Conservation (phyloP, 2,888 invertebrate genomes). For the Penaeus monodon region DNA sequence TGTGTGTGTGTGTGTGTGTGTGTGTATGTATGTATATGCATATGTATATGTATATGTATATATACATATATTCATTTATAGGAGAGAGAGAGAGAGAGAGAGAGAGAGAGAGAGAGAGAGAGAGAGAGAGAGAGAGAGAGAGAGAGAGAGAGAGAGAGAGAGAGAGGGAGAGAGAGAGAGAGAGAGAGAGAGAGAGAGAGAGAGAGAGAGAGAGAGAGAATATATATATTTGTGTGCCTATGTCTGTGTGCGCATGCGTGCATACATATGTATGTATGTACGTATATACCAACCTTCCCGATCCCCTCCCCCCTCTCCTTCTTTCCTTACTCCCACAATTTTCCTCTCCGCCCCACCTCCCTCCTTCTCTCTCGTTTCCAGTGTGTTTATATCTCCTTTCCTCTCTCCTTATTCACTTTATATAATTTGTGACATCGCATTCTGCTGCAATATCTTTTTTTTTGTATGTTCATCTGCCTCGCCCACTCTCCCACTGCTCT, state of each 20-base stretch:
- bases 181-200: background rate
- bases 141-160: background rate
- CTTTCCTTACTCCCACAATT: too few relatives aligned
- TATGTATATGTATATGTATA: constrained; percentile 3
- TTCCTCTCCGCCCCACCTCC: too few relatives aligned
- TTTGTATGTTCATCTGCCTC: too few relatives aligned
- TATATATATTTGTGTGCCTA: background rate
- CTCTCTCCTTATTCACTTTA: too few relatives aligned
- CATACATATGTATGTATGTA: background rate
- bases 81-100: background rate
- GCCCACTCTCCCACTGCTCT: too few relatives aligned
- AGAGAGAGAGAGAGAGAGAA: background rate
- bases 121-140: background rate
- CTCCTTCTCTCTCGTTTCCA: too few relatives aligned
- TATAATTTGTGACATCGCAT: too few relatives aligned
- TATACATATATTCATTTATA: background rate
- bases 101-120: background rate
- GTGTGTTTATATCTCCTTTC: too few relatives aligned
- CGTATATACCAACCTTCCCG: background rate
- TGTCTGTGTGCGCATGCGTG: background rate
- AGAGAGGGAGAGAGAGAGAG: background rate
- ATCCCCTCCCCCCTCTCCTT: too few relatives aligned
- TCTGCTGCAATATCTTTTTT: too few relatives aligned
- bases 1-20: background rate
- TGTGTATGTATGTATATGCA: constrained; percentile 2